Base-by-base conservation (phyloP, 1,140 invertebrate genomes). In the Drosophila ercepeae region DNA sequence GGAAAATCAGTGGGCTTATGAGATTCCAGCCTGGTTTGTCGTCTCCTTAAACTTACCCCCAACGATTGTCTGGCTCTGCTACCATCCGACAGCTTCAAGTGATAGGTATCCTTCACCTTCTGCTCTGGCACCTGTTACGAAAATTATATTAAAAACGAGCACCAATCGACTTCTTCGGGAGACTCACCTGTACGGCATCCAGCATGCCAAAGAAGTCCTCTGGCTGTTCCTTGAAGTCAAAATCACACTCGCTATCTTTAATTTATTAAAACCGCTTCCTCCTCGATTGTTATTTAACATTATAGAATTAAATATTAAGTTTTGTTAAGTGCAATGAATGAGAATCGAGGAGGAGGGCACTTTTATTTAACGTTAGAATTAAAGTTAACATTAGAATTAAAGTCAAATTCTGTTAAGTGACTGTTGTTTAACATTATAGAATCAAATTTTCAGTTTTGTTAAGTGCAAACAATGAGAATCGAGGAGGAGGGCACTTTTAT, bases 151-250 rank as follows among this genome's bases (percentile, higher is more conserved):
- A 3, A 8, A 21, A 44, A 32, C 14, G 3, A 4, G 0, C 5
- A 25, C 49, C n/a, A 9, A 1, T n/a, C 23, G 34, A 45, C 44
- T 13, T 58, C n/a, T n/a, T n/a, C n/a, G n/a, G n/a, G 75, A n/a
- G n/a, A n/a, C n/a, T n/a, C n/a, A n/a, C n/a, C n/a, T 78, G 75
- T 16, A 53, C 36, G 9, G 52, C 49, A 46, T 64, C 65, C 21
- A 58, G 46, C 41, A 74, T 49, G 32, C 48, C n/a, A 39, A 53
- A 65, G 42, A 86, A 86, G 32, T 86, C 82, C 58, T 77, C 69
- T 7, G 81, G 73, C 8, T 71, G 53, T 13, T 88, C 82, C 13
- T 46, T 69, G 14, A 86, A 88, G 65, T 88, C 82, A 27, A 86
- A 86, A 29, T 88, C 57, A 19, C 69, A 82, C 9, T 74, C 61